Evolutionary conservation across 2,113 vertebrate species (phyloP).

Genomic region (Salvator merianae): DNA sequence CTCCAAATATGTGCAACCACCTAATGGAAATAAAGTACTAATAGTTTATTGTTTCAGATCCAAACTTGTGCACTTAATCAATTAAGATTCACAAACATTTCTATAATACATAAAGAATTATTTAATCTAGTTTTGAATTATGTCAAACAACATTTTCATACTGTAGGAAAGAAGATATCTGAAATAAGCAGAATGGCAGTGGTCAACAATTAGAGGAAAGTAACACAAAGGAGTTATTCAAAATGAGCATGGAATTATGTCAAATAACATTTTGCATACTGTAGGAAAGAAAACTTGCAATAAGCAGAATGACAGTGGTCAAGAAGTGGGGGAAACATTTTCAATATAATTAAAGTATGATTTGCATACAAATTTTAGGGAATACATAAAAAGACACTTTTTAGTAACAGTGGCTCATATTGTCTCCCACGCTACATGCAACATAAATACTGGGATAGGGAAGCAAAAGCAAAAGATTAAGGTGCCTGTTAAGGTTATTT

Average conservation of each 20-base stretch:
- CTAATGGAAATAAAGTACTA: not conserved
- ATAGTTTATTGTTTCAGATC: too few species aligned
- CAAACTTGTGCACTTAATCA: not conserved
- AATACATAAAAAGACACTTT: constrained; percentile 2
- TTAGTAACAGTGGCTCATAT: not conserved
- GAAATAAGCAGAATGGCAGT: too few species aligned
- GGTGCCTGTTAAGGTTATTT: constrained; percentile 18
- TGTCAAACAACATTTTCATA: not conserved
- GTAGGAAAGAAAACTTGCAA: not conserved
- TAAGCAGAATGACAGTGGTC: constrained; percentile 31
- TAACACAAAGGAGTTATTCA: too few species aligned
- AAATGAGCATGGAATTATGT: not conserved
- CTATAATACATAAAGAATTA: not conserved
- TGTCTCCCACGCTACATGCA: constrained; percentile 22
- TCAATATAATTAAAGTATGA: not conserved
- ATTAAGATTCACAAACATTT: not conserved
- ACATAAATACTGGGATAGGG: constrained; percentile 17
- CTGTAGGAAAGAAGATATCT: not conserved
- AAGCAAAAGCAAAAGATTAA: constrained; percentile 21
- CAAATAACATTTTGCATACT: not conserved
- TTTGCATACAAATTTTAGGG: not conserved
- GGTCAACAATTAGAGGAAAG: too few species aligned
- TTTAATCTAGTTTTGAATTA: not conserved
- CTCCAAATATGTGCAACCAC: not conserved
- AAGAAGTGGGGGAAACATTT: constrained; percentile 14